Conservation (phyloP, 2,113 vertebrate genomes). For the Columba livia region DNA sequence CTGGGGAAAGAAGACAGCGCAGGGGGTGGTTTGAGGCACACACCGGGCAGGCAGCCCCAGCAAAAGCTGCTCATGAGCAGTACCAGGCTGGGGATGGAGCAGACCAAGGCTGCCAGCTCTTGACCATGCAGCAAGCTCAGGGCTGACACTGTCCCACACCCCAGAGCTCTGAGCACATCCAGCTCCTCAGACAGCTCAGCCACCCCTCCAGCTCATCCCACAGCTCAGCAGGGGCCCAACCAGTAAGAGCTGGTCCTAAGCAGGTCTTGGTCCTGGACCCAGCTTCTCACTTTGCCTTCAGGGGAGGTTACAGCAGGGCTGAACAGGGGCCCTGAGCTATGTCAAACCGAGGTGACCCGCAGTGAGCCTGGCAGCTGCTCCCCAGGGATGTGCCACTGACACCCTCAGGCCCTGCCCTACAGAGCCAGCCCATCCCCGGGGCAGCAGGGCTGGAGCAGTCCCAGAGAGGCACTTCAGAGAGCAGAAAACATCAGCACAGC, state of each 20-base stretch:
- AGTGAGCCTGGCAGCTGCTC: too few species aligned
- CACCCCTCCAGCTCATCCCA: neutral
- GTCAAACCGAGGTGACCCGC: neutral
- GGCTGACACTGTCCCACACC: neutral
- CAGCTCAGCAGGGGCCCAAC: neutral
- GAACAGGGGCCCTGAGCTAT: too few species aligned
- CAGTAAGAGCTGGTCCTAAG: neutral
- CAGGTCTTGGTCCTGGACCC: neutral
- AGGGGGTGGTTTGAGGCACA: rapidly evolving
- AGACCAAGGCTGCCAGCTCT: neutral
- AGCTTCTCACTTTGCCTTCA: neutral
- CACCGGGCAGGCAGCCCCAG: neutral
- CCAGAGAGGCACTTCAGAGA: too few species aligned
- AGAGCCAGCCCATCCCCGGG: neutral
- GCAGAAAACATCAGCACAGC: too few species aligned
- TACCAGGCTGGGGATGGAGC: neutral
- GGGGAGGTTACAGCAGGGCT: too few species aligned
- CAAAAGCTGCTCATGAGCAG: neutral
- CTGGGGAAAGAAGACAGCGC: neutral
- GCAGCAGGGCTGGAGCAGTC: too few species aligned
- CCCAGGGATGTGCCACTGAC: neutral
- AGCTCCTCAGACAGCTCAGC: neutral
- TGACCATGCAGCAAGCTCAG: rapidly evolving
- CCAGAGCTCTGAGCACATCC: neutral
- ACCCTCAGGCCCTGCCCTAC: neutral